Evolutionary conservation across 2,113 vertebrate genomes (phyloP), one percentile per base, ranked within the genome.

Genomic region (Phrynosoma blainvillii): DNA sequence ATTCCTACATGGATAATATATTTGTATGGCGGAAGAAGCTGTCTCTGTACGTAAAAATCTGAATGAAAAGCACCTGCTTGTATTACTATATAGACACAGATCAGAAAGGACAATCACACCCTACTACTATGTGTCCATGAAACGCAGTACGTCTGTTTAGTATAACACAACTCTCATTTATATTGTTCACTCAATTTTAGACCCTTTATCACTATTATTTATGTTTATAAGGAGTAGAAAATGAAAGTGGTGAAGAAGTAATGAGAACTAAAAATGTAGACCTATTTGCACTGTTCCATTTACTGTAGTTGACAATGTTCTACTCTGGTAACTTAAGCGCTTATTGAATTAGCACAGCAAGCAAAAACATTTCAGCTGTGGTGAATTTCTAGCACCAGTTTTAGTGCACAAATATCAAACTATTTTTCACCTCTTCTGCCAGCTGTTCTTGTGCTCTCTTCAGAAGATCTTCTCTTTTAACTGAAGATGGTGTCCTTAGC

Each of bases 371-470:
- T 36, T 81, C 36, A 65, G 7, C 54, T 79, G 47, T 40, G 32
- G 14, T 23, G 23, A 59, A 0, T 36, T 52, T 32, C 30, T 42
- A 20, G 6, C 1, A 10, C 42, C 18, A 16, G 36, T 40, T 23
- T 77, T 47, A 47, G 42, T 54, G 42, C 6, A 2, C 40, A 62
- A 86, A 59, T 13, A 25, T 86, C 40, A 56, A 54, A 70, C 10
- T 56, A 47, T 88, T 91, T 71, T 92, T 93, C 88, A 97, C 97
- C 96, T 96, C 87, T 92, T 97, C 97, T 84, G 93, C 95, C 76
- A 97, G 82, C 18, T 93, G 86, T 47, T 96, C 95, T 90, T 78
- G 90, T 80, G 91, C 89, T 90, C 92, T 94, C 71, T 93, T 70
- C 71, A 95, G 88, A 23, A 9, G 6, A 30, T 94, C 62, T 1